These are phyloP conservation scores for Heteromyza rotundicornis DNA, from an alignment of 2,888 invertebrate genomes.

Conservation along the genomic window DNA sequence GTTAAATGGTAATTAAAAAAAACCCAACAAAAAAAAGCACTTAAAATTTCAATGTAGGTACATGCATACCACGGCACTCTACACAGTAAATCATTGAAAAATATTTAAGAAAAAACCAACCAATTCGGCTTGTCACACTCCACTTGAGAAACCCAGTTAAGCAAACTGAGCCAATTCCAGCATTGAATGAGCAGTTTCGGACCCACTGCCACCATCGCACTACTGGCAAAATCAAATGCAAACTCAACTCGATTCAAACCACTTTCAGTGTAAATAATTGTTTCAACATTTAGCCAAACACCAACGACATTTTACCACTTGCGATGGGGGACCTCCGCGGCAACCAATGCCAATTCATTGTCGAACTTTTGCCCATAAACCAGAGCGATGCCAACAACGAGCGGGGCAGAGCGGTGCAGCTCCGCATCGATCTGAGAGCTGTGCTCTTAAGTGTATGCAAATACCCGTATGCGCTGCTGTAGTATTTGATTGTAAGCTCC, in stretches of 20 bases:
- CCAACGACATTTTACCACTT: not conserved
- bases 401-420: too few species aligned
- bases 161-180: not conserved
- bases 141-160: not conserved
- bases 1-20: not conserved
- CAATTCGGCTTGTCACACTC: not conserved
- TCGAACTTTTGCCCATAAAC: too few species aligned
- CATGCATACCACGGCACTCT: not conserved
- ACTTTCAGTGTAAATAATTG: not conserved
- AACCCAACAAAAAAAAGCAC: not conserved
- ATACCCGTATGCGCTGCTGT: not conserved
- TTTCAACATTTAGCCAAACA: not conserved
- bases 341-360: not conserved
- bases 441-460: not conserved
- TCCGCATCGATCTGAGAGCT: too few species aligned
- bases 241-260: too few species aligned
- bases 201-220: too few species aligned
- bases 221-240: too few species aligned
- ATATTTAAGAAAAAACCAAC: too few species aligned
- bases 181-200: not conserved
- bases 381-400: too few species aligned
- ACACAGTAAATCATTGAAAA: not conserved
- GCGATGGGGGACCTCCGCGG: not conserved
- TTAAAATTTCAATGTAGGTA: not conserved
- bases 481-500: too few species aligned